phyloP scores from a whole-genome alignment of 1,140 invertebrate genomes.

The Zaprionus africanus region DNA sequence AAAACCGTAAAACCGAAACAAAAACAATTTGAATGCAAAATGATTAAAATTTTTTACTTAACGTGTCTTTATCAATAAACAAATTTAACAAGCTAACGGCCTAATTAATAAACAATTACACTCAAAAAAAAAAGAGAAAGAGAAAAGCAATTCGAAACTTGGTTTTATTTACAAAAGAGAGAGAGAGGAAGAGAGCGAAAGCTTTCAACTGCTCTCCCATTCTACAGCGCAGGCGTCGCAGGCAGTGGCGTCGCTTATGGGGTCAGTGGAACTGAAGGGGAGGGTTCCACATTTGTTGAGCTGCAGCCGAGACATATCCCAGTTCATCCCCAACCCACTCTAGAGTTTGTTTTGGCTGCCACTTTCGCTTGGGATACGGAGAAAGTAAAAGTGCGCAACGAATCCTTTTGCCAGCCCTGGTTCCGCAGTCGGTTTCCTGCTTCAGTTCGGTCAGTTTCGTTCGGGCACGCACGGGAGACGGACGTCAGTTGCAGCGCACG shows the following conservation, averaged over 20 bases:
- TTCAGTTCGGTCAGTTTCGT: constrained; percentile 27
- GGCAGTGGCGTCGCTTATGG: neutral
- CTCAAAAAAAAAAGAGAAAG: constrained; percentile 33
- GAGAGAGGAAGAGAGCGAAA: constrained; percentile 1
- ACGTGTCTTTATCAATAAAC: constrained; percentile 83
- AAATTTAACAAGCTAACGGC: constrained; percentile 79
- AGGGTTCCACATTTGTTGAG: constrained; percentile 61
- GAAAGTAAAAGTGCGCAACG: constrained; percentile 69
- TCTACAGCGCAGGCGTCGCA: constrained; percentile 58
- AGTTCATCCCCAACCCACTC: constrained; percentile 5
- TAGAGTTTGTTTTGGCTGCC: constrained; percentile 65
- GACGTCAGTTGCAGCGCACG: constrained; percentile 42
- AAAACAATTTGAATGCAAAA: constrained; percentile 71
- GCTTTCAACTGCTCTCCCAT: constrained; percentile 26
- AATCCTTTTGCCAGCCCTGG: constrained; percentile 60
- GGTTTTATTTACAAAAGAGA: constrained; percentile 34
- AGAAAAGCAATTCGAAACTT: constrained; percentile 55
- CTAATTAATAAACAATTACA: constrained; percentile 78
- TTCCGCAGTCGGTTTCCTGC: constrained; percentile 16
- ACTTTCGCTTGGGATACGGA: constrained; percentile 33
- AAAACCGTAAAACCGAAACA: constrained; percentile 38
- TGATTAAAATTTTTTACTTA: constrained; percentile 80
- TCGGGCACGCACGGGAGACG: constrained; percentile 41
- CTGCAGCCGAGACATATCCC: constrained; percentile 33
- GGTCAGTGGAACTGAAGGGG: neutral